Evolutionary conservation across 2,113 vertebrate genomes (phyloP).

Genomic region (Gambusia holbrooki): DNA sequence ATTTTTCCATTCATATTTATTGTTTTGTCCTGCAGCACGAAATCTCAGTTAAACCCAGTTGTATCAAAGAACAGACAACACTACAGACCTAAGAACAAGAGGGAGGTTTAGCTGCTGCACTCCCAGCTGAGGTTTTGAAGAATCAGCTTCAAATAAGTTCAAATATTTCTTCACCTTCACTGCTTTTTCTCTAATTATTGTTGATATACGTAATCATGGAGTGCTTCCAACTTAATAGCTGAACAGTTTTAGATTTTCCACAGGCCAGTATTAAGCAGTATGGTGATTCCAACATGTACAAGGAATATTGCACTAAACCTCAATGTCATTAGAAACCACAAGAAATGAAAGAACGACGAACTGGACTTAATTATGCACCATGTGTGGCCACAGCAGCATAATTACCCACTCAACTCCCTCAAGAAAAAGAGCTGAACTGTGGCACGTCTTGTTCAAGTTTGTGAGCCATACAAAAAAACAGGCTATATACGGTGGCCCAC

Average conservation of each 20-base stretch:
- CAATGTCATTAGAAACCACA: slow-evolving; percentile 3
- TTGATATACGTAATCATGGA: neutral
- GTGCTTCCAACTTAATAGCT: too few relatives aligned
- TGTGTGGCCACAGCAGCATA: slow-evolving; percentile 9
- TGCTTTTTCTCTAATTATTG: neutral
- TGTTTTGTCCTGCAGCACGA: neutral
- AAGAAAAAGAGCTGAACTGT: slow-evolving; percentile 6
- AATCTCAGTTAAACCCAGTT: neutral
- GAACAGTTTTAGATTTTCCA: neutral
- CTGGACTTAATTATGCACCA: slow-evolving; percentile 2
- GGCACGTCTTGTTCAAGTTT: slow-evolving; percentile 10
- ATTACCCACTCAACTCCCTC: slow-evolving; percentile 11
- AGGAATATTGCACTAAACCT: neutral
- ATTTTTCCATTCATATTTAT: neutral
- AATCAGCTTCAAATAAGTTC: neutral
- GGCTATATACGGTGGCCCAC: neutral
- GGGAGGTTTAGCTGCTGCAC: neutral
- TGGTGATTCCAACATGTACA: neutral
- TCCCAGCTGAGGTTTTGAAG: neutral
- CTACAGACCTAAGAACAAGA: neutral
- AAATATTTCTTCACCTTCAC: neutral
- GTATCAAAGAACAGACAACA: neutral
- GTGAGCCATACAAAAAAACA: slow-evolving; percentile 14
- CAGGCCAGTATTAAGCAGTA: neutral
- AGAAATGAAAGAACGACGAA: neutral